Evolutionary conservation across 30 jellyfish, hydroid and myxozoan species (phyloP).

Genomic region (Aurelia sp.): DNA sequence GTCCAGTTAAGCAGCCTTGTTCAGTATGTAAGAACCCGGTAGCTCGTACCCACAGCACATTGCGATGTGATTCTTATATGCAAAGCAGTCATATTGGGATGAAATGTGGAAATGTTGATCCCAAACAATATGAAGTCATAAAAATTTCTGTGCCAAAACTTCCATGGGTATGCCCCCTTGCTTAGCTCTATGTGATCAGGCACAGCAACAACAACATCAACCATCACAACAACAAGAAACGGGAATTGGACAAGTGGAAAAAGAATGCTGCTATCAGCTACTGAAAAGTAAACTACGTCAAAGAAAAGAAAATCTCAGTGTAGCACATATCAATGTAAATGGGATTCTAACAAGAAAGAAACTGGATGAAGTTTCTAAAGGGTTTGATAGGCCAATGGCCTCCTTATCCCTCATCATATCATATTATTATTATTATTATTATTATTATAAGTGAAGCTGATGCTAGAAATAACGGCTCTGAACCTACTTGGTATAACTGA

Average conservation of each 20-base stretch:
- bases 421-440: too few relatives aligned
- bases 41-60: too few relatives aligned
- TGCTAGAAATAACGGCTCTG: slow-evolving; percentile 31
- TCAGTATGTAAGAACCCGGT: too few relatives aligned
- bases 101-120: slow-evolving; percentile 23
- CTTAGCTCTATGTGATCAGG: slow-evolving; percentile 25
- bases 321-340: slow-evolving; percentile 44
- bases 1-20: too few relatives aligned
- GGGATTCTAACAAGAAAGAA: slow-evolving; percentile 48
- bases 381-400: too few relatives aligned
- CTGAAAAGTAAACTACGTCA: slow-evolving; percentile 40
- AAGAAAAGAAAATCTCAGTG: slow-evolving; percentile 42
- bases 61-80: too few relatives aligned
- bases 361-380: slow-evolving; percentile 45
- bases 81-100: not conserved
- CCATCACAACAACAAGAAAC: slow-evolving; percentile 31
- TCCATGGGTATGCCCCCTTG: slow-evolving; percentile 55
- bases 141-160: slow-evolving; percentile 21
- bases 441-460: slow-evolving; percentile 44
- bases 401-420: too few relatives aligned
- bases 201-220: not conserved
- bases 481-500: slow-evolving; percentile 47
- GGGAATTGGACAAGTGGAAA: slow-evolving; percentile 32
- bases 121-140: slow-evolving; percentile 7
- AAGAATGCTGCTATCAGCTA: slow-evolving; percentile 36